phyloP scores from a whole-genome alignment of 2,113 vertebrate genomes.

The Cepphus grylle region DNA sequence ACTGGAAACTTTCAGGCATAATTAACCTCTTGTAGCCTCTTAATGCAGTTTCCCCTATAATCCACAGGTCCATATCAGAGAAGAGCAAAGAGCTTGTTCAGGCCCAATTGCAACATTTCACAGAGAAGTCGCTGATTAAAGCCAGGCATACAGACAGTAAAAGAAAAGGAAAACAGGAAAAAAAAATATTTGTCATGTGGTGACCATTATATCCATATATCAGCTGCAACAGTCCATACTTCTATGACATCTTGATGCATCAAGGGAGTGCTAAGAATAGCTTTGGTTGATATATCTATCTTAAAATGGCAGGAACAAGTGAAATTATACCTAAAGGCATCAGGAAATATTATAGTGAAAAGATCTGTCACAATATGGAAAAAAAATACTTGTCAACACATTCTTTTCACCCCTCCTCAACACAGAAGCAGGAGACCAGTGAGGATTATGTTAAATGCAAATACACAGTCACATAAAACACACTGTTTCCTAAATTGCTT shows the following conservation, averaged over 20 bases:
- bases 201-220: conserved; percentile 58
- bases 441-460: background rate
- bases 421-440: background rate
- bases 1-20: conserved; percentile 59
- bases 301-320: conserved; percentile 50
- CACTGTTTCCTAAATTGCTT: background rate
- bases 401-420: background rate
- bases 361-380: background rate
- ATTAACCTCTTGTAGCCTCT: conserved; percentile 58
- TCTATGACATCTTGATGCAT: conserved; percentile 46
- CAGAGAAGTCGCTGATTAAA: conserved; percentile 70
- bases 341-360: conserved; percentile 15
- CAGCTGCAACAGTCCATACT: conserved; percentile 54
- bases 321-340: conserved; percentile 23
- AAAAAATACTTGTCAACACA: background rate
- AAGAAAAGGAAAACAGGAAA: background rate
- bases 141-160: conserved; percentile 62
- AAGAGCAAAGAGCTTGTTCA: conserved; percentile 61
- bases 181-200: conserved; percentile 39
- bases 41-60: conserved; percentile 66
- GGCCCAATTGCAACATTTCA: conserved; percentile 67
- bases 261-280: conserved; percentile 6
- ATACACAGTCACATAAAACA: background rate
- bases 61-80: conserved; percentile 31
- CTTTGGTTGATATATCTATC: conserved; percentile 49